phyloP scores from a whole-genome alignment of 1,140 invertebrate species.

The Dinothrombium tinctorium region DNA sequence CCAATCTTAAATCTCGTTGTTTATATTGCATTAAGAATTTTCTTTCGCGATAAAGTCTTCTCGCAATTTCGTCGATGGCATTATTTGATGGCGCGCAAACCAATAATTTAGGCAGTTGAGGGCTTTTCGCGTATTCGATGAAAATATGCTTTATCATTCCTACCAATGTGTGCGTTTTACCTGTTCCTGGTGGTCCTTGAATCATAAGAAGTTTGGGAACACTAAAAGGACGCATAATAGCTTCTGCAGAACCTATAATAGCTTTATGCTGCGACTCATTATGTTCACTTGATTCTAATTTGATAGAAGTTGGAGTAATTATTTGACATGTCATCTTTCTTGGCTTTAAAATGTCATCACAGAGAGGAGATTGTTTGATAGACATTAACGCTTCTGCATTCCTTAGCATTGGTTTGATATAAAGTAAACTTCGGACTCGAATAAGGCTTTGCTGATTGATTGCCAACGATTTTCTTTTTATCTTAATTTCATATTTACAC shows the following conservation, averaged over 20 bases:
- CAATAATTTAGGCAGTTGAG: slow-evolving; percentile 32
- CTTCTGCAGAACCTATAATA: slow-evolving; percentile 23
- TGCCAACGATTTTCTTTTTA: not conserved
- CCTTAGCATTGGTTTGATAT: slow-evolving; percentile 6
- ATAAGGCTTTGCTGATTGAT: not conserved
- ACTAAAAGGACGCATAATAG: slow-evolving; percentile 17
- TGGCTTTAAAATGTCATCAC: slow-evolving; percentile 5
- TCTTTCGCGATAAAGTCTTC: slow-evolving; percentile 27
- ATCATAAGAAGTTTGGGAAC: slow-evolving; percentile 32
- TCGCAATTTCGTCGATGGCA: slow-evolving; percentile 45
- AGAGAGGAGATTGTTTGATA: slow-evolving; percentile 1
- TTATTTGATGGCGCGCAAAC: slow-evolving; percentile 59
- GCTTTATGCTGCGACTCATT: slow-evolving; percentile 28
- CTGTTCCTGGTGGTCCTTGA: slow-evolving; percentile 42
- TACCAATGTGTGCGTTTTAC: slow-evolving; percentile 41
- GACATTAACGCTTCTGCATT: slow-evolving; percentile 5
- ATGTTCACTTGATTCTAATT: slow-evolving; percentile 1
- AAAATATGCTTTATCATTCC: slow-evolving; percentile 34
- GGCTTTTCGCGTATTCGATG: too few relatives aligned
- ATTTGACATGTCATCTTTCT: slow-evolving; percentile 1
- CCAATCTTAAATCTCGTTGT: slow-evolving; percentile 26
- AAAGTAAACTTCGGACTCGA: not conserved
- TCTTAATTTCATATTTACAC: not conserved
- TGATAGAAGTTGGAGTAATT: slow-evolving; percentile 1
- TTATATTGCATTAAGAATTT: slow-evolving; percentile 17